Evolutionary conservation across 2,888 invertebrate species (phyloP).

Genomic region (Omphaloscelis lunosa): DNA sequence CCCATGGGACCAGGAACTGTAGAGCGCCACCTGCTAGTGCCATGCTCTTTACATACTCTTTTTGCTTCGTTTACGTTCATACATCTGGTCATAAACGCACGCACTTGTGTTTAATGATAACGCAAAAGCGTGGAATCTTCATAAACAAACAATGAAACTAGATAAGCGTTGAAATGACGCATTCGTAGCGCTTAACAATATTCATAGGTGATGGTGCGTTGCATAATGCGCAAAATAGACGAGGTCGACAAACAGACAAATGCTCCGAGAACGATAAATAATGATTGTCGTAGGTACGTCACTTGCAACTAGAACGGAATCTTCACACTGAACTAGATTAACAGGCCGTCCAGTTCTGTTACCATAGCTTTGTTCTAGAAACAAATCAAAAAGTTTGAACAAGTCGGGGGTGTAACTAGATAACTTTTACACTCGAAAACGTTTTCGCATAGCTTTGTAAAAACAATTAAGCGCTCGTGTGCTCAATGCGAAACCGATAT

Average conservation of each 20-base stretch:
- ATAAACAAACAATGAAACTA: slow-evolving; percentile 50
- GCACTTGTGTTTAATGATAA: slow-evolving; percentile 35
- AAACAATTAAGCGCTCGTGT: slow-evolving; percentile 35
- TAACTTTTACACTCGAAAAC: slow-evolving; percentile 44
- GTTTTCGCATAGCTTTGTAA: slow-evolving; percentile 44
- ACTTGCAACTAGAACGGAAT: slow-evolving; percentile 61
- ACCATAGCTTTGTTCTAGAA: slow-evolving; percentile 23
- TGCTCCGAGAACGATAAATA: slow-evolving; percentile 62
- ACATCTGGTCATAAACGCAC: no score
- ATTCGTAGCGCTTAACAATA: slow-evolving; percentile 25
- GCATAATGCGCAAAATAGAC: slow-evolving; percentile 69
- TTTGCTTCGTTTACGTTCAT: no score
- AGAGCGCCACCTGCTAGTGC: no score
- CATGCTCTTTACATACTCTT: no score
- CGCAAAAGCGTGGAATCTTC: slow-evolving; percentile 36
- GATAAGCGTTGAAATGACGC: slow-evolving; percentile 65
- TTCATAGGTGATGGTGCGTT: slow-evolving; percentile 51
- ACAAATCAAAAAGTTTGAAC: slow-evolving; percentile 31
- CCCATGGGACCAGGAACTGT: no score
- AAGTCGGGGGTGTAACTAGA: slow-evolving; percentile 29
- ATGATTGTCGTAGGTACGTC: slow-evolving; percentile 58
- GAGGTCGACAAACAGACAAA: slow-evolving; percentile 68
- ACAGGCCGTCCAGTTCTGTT: slow-evolving; percentile 22
- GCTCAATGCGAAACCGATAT: slow-evolving; percentile 46
- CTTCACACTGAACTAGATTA: slow-evolving; percentile 50